A percentile compares a stretch with the other conserved stretches of the same genome.
These are phyloP conservation scores for Maniola jurtina DNA, from an alignment of 1,140 invertebrate species.

Conservation along the genomic window DNA sequence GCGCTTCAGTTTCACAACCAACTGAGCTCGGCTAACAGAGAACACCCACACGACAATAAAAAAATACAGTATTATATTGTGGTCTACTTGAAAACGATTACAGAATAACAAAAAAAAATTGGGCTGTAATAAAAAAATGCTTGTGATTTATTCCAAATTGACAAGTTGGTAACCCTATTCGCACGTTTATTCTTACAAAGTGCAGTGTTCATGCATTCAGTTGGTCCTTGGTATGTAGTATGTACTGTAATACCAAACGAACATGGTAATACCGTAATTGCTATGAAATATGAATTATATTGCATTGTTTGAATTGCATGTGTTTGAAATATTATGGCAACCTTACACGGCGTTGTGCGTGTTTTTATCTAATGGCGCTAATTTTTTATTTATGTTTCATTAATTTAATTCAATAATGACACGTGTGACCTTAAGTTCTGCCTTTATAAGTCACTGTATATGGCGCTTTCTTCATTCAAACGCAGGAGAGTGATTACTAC, in stretches of 20 bases:
- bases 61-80: too few relatives aligned
- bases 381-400: not conserved
- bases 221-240: not conserved
- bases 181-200: not conserved
- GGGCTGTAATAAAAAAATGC: too few relatives aligned
- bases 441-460: too few relatives aligned
- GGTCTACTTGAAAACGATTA: too few relatives aligned
- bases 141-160: too few relatives aligned
- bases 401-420: not conserved
- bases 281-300: conserved; percentile 29
- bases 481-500: too few relatives aligned
- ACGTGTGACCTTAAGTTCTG: not conserved
- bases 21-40: too few relatives aligned
- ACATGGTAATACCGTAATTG: conserved; percentile 22
- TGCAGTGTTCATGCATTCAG: not conserved
- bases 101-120: too few relatives aligned
- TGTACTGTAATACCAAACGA: conserved; percentile 4
- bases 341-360: not conserved
- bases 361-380: conserved; percentile 3
- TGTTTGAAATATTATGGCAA: not conserved
- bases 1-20: too few relatives aligned
- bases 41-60: too few relatives aligned
- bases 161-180: too few relatives aligned
- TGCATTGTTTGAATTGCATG: conserved; percentile 10
- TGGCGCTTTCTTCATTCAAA: too few relatives aligned